Base-by-base conservation (phyloP, 2,888 invertebrate genomes). In the Silvanus unidentatus region DNA sequence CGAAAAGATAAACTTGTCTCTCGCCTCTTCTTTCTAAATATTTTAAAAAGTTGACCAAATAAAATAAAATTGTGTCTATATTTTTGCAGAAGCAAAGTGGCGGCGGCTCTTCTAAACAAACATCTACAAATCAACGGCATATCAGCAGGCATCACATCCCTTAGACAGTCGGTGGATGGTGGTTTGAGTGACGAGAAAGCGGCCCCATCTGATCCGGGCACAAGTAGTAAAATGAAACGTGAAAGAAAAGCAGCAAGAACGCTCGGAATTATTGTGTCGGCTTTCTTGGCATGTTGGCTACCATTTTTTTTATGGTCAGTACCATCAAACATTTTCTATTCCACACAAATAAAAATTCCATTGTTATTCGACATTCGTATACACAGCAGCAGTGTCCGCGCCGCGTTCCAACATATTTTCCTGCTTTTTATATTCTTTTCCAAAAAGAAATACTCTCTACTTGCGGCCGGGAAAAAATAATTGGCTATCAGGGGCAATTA, bases 261-360 rank as follows among this genome's bases (percentile, higher is more conserved):
- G 9, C 78, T 96, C 35, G 96, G 96, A 44, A 93, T 96, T 66
- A 95, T 96, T 65, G 95, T 96, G 86, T 93, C 94, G 27, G 94
- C 92, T 0, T 96, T 96, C 71, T 75, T 96, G 49, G 81, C 93
- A 5, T 96, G 96, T 72, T 96, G 95, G 93, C 77, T 94, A 53
- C 96, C 96, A 3, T 96, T 96, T 77, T 96, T 96, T 71, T 76
- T 91, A 46, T 95, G 95, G 94, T 88, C 72, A 75, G 78, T 54
- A 14, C 43, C n/a, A n/a, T n/a, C 42, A 22, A 22, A 22, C 8
- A 8, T 32, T n/a, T n/a, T n/a, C n/a, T 28, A 9, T 28, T 28
- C n/a, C n/a, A n/a, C n/a, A n/a, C n/a, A n/a, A n/a, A n/a, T n/a
- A n/a, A n/a, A n/a, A n/a, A n/a, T n/a, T n/a, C n/a, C n/a, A n/a